phyloP scores from a whole-genome alignment of 2,797 vertebrate species.

The Tokudaia tokunoshimensis region DNA sequence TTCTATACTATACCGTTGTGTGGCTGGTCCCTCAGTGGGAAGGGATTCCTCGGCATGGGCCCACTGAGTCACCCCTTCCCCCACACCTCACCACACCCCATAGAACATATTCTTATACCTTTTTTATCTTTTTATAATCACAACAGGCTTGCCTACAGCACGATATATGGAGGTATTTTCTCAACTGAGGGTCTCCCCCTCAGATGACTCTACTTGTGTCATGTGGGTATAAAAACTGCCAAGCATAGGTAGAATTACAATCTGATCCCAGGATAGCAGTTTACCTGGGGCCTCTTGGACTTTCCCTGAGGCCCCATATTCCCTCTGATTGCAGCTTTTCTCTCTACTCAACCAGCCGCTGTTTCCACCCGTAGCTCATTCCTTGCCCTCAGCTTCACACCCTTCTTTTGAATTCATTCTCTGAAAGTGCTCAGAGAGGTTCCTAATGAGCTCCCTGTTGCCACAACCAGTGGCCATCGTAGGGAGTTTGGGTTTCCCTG shows the following conservation, averaged over 20 bases:
- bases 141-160: neutral
- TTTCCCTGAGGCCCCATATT: no score
- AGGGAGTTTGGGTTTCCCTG: neutral
- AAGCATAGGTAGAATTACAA: neutral
- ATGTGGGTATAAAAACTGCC: no score
- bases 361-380: neutral
- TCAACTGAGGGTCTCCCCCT: neutral
- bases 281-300: neutral
- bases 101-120: no score
- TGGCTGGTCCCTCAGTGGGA: no score
- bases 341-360: neutral
- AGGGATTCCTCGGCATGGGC: no score
- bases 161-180: neutral
- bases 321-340: neutral
- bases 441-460: neutral
- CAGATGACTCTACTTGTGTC: neutral
- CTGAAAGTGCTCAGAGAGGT: constrained; percentile 10
- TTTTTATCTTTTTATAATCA: no score
- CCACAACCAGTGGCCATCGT: neutral
- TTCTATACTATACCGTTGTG: no score
- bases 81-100: no score
- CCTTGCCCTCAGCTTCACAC: neutral
- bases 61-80: no score
- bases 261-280: neutral
- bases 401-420: neutral